A percentile compares a stretch with the other conserved stretches of the same genome.
Conservation (phyloP, 2,113 vertebrate species). For the Heterocephalus glaber region DNA sequence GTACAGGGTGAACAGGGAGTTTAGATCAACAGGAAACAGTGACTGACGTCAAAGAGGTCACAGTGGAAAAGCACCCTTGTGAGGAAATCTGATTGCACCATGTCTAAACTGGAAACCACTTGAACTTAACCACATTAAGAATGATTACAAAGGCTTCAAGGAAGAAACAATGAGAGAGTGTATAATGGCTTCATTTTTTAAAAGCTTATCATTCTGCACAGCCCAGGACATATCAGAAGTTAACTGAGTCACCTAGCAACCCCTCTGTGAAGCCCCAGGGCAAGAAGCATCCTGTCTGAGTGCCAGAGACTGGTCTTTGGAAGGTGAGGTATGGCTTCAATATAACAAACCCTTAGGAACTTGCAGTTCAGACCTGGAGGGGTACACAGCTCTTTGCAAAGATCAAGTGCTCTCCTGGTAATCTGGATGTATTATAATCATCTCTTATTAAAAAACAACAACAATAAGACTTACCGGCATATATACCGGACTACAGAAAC, state of each 20-base stretch:
- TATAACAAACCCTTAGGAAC: not conserved
- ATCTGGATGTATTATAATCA: not conserved
- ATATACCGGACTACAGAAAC: not conserved
- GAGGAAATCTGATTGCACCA: conserved; percentile 83
- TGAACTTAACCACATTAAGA: conserved; percentile 74
- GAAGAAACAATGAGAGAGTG: conserved; percentile 61
- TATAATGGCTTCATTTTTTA: not conserved
- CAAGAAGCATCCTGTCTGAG: not conserved
- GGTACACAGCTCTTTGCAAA: not conserved
- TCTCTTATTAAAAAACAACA: not conserved
- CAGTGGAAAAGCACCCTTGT: conserved; percentile 67
- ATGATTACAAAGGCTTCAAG: conserved; percentile 59
- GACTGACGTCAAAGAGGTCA: conserved; percentile 75
- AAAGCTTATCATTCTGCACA: not conserved
- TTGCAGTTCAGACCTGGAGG: conserved; percentile 30
- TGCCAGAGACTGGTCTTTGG: not conserved
- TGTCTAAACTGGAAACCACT: conserved; percentile 63
- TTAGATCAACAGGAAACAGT: conserved; percentile 86
- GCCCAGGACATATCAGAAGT: not conserved
- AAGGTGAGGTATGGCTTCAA: conserved; percentile 5
- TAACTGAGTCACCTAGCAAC: conserved; percentile 23
- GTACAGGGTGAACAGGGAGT: conserved; percentile 51
- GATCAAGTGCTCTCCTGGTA: not conserved
- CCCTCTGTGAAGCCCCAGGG: not conserved
- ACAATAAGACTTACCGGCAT: not conserved